Conservation (phyloP, 2,797 vertebrate species). For the Sebastes cheni region DNA sequence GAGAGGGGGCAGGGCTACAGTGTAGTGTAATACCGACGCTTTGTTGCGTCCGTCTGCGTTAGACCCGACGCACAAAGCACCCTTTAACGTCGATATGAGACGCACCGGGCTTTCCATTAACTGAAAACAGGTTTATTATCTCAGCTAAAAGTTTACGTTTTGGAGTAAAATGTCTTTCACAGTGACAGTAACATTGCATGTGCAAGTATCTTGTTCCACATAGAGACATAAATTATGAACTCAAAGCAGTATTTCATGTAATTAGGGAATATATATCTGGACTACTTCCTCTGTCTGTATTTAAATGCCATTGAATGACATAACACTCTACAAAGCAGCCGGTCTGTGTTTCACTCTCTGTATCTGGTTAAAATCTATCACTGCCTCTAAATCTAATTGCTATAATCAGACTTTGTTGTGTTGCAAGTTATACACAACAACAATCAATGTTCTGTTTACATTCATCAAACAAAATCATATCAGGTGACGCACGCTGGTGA, state of each 20-base stretch:
- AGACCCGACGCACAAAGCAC: no score
- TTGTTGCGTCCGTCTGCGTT: no score
- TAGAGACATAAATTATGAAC: no score
- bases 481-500: conserved; percentile 16
- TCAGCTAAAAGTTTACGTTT: background rate
- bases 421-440: conserved; percentile 17
- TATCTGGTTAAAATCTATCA: background rate
- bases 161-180: background rate
- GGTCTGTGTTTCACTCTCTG: background rate
- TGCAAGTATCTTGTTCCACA: background rate
- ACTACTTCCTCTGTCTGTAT: background rate
- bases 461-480: conserved; percentile 41
- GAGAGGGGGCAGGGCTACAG: background rate
- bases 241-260: no score
- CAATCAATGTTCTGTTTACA: conserved; percentile 24
- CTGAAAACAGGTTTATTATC: background rate
- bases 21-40: no score
- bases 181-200: background rate
- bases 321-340: background rate
- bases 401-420: conserved; percentile 38
- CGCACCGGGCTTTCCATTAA: no score
- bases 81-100: no score
- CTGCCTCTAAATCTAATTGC: conserved; percentile 9
- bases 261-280: no score
- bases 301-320: background rate